Conservation (phyloP, 1,140 invertebrate genomes). For the Trichonephila clavipes region DNA sequence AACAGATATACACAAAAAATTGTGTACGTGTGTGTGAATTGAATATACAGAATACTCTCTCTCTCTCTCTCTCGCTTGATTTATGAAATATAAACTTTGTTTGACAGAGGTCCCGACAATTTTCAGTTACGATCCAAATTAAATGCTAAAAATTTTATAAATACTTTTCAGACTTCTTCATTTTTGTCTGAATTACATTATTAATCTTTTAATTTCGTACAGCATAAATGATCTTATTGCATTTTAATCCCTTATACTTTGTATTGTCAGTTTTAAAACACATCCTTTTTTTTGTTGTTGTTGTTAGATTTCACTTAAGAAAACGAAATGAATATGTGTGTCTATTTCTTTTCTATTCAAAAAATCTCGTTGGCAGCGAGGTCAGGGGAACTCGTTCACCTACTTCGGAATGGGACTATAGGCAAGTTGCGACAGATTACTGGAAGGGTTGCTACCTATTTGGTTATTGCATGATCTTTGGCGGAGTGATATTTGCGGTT, state of each 20-base stretch:
- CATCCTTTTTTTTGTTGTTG: background rate
- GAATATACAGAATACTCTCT: too few species aligned
- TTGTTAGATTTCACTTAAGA: background rate
- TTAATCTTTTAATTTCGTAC: too few species aligned
- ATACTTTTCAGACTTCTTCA: too few species aligned
- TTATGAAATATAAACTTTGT: too few species aligned
- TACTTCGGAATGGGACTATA: constrained; percentile 49
- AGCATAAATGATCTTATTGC: background rate
- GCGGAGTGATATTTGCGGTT: constrained; percentile 51
- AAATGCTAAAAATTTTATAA: too few species aligned
- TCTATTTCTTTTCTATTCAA: constrained; percentile 13
- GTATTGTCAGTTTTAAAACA: background rate
- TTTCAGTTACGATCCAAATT: too few species aligned
- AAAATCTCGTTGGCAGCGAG: constrained; percentile 40
- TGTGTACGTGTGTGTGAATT: too few species aligned
- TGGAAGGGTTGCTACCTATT: constrained; percentile 24
- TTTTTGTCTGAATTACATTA: too few species aligned
- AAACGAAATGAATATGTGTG: background rate
- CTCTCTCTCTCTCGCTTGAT: too few species aligned
- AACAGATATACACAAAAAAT: too few species aligned
- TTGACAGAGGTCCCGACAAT: too few species aligned
- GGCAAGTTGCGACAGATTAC: constrained; percentile 42
- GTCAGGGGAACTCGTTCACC: constrained; percentile 54
- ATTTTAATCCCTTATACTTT: background rate
- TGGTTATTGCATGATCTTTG: constrained; percentile 39